Evolutionary conservation across 2,888 invertebrate species (phyloP).

Genomic region (Leptinotarsa tumamoca): DNA sequence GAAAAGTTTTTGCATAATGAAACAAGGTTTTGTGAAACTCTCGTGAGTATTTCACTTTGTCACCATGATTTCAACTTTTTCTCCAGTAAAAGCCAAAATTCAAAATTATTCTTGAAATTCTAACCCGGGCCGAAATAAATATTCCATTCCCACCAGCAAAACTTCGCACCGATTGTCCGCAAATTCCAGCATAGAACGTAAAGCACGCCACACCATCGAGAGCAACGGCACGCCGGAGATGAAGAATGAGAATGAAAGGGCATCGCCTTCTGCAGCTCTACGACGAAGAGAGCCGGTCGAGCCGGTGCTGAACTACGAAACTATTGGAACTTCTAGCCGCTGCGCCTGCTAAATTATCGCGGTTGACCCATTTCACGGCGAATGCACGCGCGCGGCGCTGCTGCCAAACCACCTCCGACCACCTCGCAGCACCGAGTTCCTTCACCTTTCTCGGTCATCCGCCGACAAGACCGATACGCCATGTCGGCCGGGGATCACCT

Average conservation of each 20-base stretch:
- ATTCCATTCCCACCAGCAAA: no score
- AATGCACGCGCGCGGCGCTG: constrained; percentile 21
- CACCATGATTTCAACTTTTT: no score
- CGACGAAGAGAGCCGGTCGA: constrained; percentile 16
- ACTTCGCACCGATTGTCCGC: no score
- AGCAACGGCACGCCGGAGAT: constrained; percentile 1
- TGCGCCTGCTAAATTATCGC: constrained; percentile 23
- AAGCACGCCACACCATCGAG: neutral
- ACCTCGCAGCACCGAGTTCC: constrained; percentile 2
- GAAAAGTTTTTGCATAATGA: no score
- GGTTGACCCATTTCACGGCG: constrained; percentile 28
- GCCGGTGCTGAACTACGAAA: constrained; percentile 4
- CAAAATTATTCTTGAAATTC: no score
- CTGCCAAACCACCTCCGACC: constrained; percentile 17
- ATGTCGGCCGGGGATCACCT: constrained; percentile 13
- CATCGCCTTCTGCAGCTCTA: constrained; percentile 21
- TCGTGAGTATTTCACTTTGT: no score
- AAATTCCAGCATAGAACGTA: neutral
- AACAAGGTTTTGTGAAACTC: no score
- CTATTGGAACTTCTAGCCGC: neutral
- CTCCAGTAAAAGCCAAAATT: no score
- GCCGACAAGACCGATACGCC: constrained; percentile 19
- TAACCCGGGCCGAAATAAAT: no score
- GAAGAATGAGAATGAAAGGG: constrained; percentile 17
- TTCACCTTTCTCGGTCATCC: constrained; percentile 25